Evolutionary conservation across 2,113 vertebrate genomes (phyloP).

Genomic region (Mastomys natalensis): DNA sequence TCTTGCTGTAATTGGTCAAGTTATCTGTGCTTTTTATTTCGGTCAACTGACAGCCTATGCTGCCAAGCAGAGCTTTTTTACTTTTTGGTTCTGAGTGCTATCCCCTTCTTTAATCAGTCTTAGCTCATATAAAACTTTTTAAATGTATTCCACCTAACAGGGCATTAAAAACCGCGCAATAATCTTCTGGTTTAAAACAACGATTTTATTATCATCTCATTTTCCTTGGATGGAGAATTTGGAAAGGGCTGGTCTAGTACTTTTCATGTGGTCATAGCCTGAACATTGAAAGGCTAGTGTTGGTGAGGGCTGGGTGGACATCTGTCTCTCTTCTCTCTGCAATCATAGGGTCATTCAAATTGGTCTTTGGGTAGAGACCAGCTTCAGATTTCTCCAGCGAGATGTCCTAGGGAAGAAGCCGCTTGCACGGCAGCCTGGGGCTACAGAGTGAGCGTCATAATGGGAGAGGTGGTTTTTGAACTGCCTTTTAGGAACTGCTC

Average conservation of each 20-base stretch:
- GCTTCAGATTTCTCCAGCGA: constrained; percentile 16
- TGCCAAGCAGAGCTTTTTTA: not conserved
- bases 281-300: not conserved
- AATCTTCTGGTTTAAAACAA: not conserved
- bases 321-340: not conserved
- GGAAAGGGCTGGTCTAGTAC: not conserved
- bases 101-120: not conserved
- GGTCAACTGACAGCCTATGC: not conserved
- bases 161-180: not conserved
- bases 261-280: not conserved
- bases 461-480: not conserved
- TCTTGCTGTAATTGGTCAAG: not conserved
- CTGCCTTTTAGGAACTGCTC: not conserved
- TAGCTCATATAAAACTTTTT: not conserved
- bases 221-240: constrained; percentile 8
- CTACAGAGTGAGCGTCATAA: not conserved
- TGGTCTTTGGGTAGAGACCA: not conserved
- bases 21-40: not conserved
- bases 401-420: not conserved
- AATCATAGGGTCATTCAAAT: not conserved
- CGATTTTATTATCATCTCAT: not conserved
- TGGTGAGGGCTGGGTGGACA: not conserved
- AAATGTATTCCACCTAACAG: not conserved
- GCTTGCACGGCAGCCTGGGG: not conserved
- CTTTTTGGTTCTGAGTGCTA: not conserved